These are phyloP conservation scores for Chloroceryle amazona DNA, from an alignment of 2,797 vertebrate species.

Conservation along the genomic window DNA sequence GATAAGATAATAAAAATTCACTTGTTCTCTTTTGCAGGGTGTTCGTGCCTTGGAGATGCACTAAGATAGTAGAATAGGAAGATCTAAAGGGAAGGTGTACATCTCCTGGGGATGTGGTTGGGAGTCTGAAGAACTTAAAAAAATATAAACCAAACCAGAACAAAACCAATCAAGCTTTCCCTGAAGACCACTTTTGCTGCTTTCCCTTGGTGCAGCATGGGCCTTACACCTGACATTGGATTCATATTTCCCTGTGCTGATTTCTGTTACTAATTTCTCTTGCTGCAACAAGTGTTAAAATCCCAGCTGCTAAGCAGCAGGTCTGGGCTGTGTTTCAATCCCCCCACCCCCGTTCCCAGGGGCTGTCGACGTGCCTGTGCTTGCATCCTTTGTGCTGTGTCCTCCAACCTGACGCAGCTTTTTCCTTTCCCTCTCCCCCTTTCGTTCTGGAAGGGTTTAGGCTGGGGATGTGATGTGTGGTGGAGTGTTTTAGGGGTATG, in stretches of 20 bases:
- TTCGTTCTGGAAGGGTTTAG: not conserved
- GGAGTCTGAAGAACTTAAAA: not conserved
- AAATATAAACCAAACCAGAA: not conserved
- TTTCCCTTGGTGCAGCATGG: not conserved
- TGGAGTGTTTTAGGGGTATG: not conserved
- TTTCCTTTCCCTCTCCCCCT: not conserved
- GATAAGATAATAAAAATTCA: conserved; percentile 6
- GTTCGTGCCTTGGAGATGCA: not conserved
- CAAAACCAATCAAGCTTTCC: not conserved
- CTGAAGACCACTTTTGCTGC: not conserved
- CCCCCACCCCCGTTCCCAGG: not conserved
- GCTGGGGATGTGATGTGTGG: not conserved
- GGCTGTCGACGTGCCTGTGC: conserved; percentile 47
- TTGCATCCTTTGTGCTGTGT: conserved; percentile 36
- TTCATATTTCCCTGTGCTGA: not conserved
- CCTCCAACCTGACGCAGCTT: conserved; percentile 47
- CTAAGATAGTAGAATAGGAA: not conserved
- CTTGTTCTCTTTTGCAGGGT: not conserved
- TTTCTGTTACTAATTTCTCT: conserved; percentile 55
- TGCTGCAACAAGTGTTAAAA: conserved; percentile 42
- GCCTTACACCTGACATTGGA: not conserved
- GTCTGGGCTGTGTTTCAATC: conserved; percentile 48
- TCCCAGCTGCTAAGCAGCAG: conserved; percentile 53
- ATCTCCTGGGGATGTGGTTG: not conserved
- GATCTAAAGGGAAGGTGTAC: not conserved